These are phyloP conservation scores for Dione juno DNA, from an alignment of 2,888 invertebrate species.

Conservation along the genomic window DNA sequence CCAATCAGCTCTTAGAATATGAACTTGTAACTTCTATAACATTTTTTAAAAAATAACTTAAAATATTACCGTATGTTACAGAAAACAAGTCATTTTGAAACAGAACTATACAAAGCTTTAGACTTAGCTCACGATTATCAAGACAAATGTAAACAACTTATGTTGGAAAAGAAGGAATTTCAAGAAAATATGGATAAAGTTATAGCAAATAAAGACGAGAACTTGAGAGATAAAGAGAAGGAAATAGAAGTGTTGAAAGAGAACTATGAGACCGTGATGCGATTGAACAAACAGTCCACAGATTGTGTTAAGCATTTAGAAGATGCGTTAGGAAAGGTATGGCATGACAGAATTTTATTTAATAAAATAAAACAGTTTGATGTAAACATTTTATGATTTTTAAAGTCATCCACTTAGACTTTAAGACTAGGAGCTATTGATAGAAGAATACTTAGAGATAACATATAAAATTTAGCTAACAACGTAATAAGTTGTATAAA, in stretches of 20 bases:
- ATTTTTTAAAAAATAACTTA: too few species aligned
- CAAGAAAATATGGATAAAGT: conserved; percentile 68
- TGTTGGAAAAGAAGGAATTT: conserved; percentile 72
- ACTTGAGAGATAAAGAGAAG: conserved; percentile 62
- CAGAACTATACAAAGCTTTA: conserved; percentile 88
- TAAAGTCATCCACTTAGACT: too few species aligned
- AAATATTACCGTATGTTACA: conserved; percentile 46
- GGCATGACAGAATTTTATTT: too few species aligned
- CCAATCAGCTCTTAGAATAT: too few species aligned
- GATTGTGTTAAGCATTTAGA: conserved; percentile 85
- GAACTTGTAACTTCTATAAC: not conserved
- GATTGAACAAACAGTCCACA: conserved; percentile 82
- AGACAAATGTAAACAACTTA: conserved; percentile 84
- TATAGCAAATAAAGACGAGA: conserved; percentile 56
- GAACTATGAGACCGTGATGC: conserved; percentile 76
- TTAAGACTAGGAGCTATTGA: too few species aligned
- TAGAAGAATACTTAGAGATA: too few species aligned
- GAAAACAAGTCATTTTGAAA: conserved; percentile 85
- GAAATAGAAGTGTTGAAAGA: conserved; percentile 76
- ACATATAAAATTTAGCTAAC: too few species aligned
- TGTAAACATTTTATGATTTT: too few species aligned
- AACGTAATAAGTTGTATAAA: too few species aligned
- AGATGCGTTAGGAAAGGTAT: conserved; percentile 81
- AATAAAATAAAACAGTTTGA: too few species aligned
- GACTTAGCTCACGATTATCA: conserved; percentile 87